A percentile compares a stretch with the other conserved stretches of the same genome.
Evolutionary conservation across 2,113 vertebrate species (phyloP).

Genomic region (Saguinus midas): DNA sequence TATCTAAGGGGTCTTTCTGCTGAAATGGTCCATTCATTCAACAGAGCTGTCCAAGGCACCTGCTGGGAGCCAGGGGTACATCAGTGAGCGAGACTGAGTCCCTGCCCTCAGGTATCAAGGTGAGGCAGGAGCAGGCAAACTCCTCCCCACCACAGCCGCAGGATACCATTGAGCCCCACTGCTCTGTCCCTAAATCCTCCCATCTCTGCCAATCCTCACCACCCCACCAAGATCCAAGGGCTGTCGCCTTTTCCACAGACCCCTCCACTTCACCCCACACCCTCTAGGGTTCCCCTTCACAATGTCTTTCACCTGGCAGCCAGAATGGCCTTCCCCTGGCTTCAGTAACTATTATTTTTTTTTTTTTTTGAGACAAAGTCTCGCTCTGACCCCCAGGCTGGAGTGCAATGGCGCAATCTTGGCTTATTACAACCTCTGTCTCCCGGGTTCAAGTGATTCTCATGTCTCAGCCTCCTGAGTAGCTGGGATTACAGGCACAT

Average conservation of each 20-base stretch:
- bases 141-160: neutral
- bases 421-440: too few species aligned
- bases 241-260: neutral
- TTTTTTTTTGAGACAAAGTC: too few species aligned
- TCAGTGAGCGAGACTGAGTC: neutral
- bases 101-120: neutral
- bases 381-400: too few species aligned
- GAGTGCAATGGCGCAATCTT: too few species aligned
- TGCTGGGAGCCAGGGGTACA: neutral
- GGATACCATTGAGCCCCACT: accelerated
- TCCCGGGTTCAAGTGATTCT: too few species aligned
- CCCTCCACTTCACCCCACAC: neutral
- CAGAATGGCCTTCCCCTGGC: neutral
- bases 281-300: accelerated
- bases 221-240: accelerated
- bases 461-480: too few species aligned
- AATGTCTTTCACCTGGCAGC: neutral
- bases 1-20: neutral
- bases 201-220: neutral
- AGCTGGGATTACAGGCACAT: too few species aligned
- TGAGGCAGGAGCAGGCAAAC: neutral
- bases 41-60: neutral
- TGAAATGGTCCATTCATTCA: neutral
- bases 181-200: neutral
- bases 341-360: neutral